phyloP scores from a whole-genome alignment of 2,888 invertebrate genomes.

The Polymixis flavicincta region DNA sequence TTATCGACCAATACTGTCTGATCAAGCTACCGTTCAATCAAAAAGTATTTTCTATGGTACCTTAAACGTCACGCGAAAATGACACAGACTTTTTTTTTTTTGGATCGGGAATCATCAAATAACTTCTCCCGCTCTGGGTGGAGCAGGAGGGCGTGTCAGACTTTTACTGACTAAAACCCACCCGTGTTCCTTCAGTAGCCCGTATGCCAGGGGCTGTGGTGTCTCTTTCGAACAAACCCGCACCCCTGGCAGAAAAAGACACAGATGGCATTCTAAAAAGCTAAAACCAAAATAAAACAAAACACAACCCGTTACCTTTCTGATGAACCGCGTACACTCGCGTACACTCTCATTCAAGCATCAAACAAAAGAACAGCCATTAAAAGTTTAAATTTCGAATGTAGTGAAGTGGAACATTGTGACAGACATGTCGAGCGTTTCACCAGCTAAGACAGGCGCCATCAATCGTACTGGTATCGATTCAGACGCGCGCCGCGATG shows the following conservation, averaged over 20 bases:
- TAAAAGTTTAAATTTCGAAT: conserved; percentile 63
- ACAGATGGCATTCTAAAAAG: neutral
- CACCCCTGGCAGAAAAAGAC: too few species aligned
- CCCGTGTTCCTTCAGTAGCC: too few species aligned
- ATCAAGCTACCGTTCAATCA: too few species aligned
- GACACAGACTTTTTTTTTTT: too few species aligned
- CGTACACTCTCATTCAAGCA: conserved; percentile 37
- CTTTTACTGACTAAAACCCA: too few species aligned
- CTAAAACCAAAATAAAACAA: conserved; percentile 8
- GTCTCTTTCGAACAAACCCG: too few species aligned
- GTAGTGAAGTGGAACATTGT: conserved; percentile 67
- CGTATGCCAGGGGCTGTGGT: too few species aligned
- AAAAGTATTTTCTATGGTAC: neutral
- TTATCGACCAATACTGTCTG: neutral
- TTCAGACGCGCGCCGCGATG: conserved; percentile 84
- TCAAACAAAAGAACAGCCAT: conserved; percentile 54
- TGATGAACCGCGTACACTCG: conserved; percentile 30
- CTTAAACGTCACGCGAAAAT: neutral
- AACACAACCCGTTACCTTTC: conserved; percentile 3
- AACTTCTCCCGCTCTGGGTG: too few species aligned
- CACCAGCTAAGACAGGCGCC: conserved; percentile 71
- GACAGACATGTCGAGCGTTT: conserved; percentile 66
- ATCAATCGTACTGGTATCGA: conserved; percentile 86
- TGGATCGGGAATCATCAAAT: too few species aligned
- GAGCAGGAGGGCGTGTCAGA: too few species aligned